Base-by-base conservation (phyloP, 92 coral and sea anemone genomes). In the Nematostella vectensis region DNA sequence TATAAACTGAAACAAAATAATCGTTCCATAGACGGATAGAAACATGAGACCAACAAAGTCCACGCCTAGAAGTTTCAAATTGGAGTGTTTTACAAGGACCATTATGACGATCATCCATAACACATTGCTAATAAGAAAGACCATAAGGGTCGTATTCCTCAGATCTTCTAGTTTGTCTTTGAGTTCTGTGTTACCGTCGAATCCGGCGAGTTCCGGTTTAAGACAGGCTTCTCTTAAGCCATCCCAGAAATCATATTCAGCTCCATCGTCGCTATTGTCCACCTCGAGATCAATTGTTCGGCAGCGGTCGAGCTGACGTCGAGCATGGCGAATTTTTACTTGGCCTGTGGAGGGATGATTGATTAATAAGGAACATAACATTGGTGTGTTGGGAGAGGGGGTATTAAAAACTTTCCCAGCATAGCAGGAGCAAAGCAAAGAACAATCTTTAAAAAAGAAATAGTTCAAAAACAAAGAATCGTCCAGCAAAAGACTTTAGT, bases 141-240 rank as follows among this genome's bases (percentile, higher is more conserved):
- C 57, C 70, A 70, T 51, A 66, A 85, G 31, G 31, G 67, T 57
- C 2, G 63, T 17, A 55, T 91, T 68, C 22, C 98, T 82, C 21
- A 91, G 79, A 1, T 91, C 98, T 31, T 70, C 69, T 20, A 91
- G 96, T 54, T 91, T 86, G 50, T 77, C 88, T 52, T 88, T 78
- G 2, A 91, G 80, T 55, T 85, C 98, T 22, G 74, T 61, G 29
- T 74, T 75, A 27, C 77, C 89, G 23, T 85, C 93, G 54, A 91
- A 91, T 12, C 73, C 81, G 11, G 87, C 83, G 23, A 85, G 54
- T 47, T 91, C 95, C 1, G 98, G 98, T 19, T 70, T 37, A 3
- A 91, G 81, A 38, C 91, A 63, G 1, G 71, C 60, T 29, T 81
- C 58, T n/a, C 98, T 78, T 25, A 91, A 78, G 25, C 70, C 67